Conservation (phyloP, 2,113 vertebrate genomes). For the Nyctereutes procyonoides region DNA sequence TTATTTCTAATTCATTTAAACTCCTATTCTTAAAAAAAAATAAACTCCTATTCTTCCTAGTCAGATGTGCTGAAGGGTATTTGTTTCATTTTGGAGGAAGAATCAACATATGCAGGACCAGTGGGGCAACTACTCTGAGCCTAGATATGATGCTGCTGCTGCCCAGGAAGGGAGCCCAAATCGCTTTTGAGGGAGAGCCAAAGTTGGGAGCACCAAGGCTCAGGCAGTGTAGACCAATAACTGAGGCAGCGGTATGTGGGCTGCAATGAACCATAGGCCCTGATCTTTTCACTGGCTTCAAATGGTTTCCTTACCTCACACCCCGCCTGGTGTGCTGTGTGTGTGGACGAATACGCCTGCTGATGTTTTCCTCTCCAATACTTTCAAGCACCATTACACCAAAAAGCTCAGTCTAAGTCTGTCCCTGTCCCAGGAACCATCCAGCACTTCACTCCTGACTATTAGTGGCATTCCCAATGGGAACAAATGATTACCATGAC, state of each 20-base stretch:
- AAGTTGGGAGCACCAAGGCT: not conserved
- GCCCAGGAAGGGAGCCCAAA: not conserved
- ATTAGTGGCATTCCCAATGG: not conserved
- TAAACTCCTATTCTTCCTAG: not conserved
- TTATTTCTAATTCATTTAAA: constrained; percentile 45
- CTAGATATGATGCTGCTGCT: not conserved
- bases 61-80: not conserved
- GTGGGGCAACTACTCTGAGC: not conserved
- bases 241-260: not conserved
- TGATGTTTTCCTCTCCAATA: constrained; percentile 16
- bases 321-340: not conserved
- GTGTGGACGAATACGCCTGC: not conserved
- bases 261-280: not conserved
- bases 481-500: not conserved
- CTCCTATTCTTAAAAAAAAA: not conserved
- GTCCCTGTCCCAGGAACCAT: not conserved
- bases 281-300: not conserved
- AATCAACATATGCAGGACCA: not conserved
- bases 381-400: constrained; percentile 54
- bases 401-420: constrained; percentile 35
- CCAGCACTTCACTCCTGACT: not conserved
- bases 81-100: constrained; percentile 25
- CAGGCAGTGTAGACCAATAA: not conserved
- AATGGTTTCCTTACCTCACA: not conserved
- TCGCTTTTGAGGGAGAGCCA: not conserved